Base-by-base conservation (phyloP, 2,113 vertebrate species). In the Alethe diademata region DNA sequence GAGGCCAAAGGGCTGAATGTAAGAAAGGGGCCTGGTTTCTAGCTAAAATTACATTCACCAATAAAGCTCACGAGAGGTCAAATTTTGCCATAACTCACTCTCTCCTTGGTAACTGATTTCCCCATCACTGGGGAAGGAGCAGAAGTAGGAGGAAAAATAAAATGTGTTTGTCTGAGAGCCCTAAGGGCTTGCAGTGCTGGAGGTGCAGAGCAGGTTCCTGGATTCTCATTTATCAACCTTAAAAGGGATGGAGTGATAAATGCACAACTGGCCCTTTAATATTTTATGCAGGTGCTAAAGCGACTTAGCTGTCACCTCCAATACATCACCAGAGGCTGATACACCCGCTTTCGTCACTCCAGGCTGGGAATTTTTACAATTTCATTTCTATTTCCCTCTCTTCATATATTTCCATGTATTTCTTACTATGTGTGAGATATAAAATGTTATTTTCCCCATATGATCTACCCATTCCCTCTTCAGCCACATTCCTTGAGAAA, bases 31-130 rank as follows among this genome's bases (percentile, higher is more conserved):
- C 97, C 97, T 96, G 98, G 97, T 98, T 98, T 98, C 98, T 53
- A 98, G 97, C 98, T 98, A 98, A 99, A 99, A 99, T 99, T 98
- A 98, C 98, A 98, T 98, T 98, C 98, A 97, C 98, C 98, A 97
- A 96, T 96, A 97, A 97, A 98, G 97, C 96, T 98, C 97, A 98
- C 36, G 56, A 97, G 97, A 98, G 98, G 98, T 98, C 98, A 98
- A 94, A 98, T 98, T 98, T 97, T 97, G 97, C 97, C 97, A 98
- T 98, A 98, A 98, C 97, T 98, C 98, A 98, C 97, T 97, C 97
- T 96, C 93, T 98, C 76, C 97, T 97, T 95, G 92, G 96, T 95
- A 98, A 97, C 98, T 91, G 97, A 98, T 98, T 98, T 98, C 92
- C 80, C 95, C 88, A 51, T 97, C 96, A 95, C 95, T 60, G 51